phyloP scores from a whole-genome alignment of 2,888 invertebrate species.

The Darwinula stevensoni region DNA sequence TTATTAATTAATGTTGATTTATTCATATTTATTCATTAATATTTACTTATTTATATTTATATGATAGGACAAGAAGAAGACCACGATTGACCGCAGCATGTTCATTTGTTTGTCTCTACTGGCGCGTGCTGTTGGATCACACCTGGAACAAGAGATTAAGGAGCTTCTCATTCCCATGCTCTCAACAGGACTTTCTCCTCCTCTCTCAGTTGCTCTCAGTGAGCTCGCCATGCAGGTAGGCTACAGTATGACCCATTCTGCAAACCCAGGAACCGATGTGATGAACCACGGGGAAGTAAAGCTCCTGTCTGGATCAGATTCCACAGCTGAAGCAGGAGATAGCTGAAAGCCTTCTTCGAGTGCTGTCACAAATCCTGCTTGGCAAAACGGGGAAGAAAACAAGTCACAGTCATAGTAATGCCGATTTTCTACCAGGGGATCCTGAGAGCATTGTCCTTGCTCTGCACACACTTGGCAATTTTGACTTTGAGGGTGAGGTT shows the following conservation, averaged over 20 bases:
- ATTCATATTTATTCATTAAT: too few species aligned
- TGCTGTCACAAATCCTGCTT: slow-evolving; percentile 59
- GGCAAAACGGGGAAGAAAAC: not conserved
- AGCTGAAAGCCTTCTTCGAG: slow-evolving; percentile 66
- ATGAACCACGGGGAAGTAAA: too few species aligned
- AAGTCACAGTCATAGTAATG: too few species aligned
- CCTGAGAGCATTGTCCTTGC: slow-evolving; percentile 64
- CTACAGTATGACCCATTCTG: too few species aligned
- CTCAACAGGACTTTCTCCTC: slow-evolving; percentile 61
- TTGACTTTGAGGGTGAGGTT: slow-evolving; percentile 48
- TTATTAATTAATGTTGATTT: too few species aligned
- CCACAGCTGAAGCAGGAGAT: slow-evolving; percentile 64
- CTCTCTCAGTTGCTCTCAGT: slow-evolving; percentile 61
- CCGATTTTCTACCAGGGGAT: too few species aligned
- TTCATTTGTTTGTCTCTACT: slow-evolving; percentile 77
- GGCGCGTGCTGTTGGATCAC: slow-evolving; percentile 51
- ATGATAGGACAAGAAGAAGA: too few species aligned
- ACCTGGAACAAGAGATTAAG: slow-evolving; percentile 42
- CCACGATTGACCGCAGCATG: slow-evolving; percentile 49
- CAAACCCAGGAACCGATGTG: too few species aligned
- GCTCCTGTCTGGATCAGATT: slow-evolving; percentile 24
- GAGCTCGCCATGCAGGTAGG: slow-evolving; percentile 41
- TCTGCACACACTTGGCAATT: slow-evolving; percentile 57
- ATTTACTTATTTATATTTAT: too few species aligned
- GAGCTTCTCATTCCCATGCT: slow-evolving; percentile 73